Evolutionary conservation across 2,113 vertebrate genomes (phyloP).

Genomic region (Varanus salvator): DNA sequence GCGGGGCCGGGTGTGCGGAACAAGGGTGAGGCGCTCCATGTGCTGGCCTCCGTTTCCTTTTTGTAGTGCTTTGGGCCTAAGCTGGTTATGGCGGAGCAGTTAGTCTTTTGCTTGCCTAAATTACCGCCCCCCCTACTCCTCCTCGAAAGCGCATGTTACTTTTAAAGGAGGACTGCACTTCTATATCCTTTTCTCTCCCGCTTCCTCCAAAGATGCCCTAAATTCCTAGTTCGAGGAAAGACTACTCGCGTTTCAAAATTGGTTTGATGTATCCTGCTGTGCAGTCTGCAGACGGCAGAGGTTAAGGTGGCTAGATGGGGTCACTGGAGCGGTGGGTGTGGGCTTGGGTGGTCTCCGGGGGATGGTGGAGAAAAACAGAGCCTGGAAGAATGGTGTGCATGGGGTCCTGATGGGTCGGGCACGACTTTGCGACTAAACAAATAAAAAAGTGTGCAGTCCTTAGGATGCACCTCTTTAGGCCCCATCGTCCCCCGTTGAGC

Average conservation of each 20-base stretch:
- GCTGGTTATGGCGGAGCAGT: background rate
- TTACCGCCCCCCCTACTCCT: too few species aligned
- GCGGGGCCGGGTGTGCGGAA: background rate
- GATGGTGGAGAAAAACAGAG: too few species aligned
- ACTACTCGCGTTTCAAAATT: background rate
- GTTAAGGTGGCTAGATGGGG: too few species aligned
- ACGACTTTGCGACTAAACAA: too few species aligned
- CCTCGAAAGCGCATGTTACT: background rate
- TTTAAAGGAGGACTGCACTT: background rate
- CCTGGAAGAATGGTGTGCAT: too few species aligned
- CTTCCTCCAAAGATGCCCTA: background rate
- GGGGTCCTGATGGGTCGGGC: too few species aligned
- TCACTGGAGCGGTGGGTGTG: too few species aligned
- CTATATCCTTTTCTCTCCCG: background rate
- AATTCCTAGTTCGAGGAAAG: background rate
- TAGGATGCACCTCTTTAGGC: too few species aligned
- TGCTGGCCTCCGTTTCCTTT: too few species aligned
- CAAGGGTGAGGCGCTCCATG: background rate
- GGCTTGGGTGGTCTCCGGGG: too few species aligned
- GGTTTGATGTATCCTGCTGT: background rate
- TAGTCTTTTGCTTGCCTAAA: background rate
- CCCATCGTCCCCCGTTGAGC: background rate
- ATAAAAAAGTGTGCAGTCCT: too few species aligned
- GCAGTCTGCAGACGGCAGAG: background rate
- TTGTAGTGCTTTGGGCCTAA: background rate